Evolutionary conservation across 2,888 invertebrate genomes (phyloP).

Genomic region (Dione vanillae): DNA sequence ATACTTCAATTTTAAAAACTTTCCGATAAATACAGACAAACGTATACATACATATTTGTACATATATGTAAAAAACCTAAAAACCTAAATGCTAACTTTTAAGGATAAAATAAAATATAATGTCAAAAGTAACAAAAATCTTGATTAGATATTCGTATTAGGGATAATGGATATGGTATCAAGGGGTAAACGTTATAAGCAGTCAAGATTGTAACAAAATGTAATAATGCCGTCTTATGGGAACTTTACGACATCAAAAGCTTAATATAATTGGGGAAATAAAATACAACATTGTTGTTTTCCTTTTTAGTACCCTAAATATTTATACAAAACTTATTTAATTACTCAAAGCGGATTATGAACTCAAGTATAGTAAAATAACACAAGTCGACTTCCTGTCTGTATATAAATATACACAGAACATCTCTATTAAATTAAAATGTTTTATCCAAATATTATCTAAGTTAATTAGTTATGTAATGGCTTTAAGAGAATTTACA

Average conservation of each 20-base stretch:
- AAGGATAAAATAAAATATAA: neutral
- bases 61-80: too few relatives aligned
- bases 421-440: neutral
- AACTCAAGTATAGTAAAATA: neutral
- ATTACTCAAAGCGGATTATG: neutral
- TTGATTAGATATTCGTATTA: slow-evolving; percentile 14
- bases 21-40: slow-evolving; percentile 1
- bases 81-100: too few relatives aligned
- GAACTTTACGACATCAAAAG: slow-evolving; percentile 44
- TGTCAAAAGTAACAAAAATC: neutral
- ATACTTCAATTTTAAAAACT: slow-evolving; percentile 1
- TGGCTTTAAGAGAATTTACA: slow-evolving; percentile 20
- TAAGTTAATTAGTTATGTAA: slow-evolving; percentile 3
- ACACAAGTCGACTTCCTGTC: neutral
- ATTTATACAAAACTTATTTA: slow-evolving; percentile 18
- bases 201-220: slow-evolving; percentile 42
- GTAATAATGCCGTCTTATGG: slow-evolving; percentile 45
- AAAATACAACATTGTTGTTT: slow-evolving; percentile 21
- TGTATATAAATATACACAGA: neutral
- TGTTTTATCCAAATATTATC: neutral
- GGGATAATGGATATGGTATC: slow-evolving; percentile 6
- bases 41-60: neutral
- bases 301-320: neutral
- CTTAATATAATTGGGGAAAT: slow-evolving; percentile 17
- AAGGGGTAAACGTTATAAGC: slow-evolving; percentile 37